A percentile compares a stretch with the other conserved stretches of the same genome.
These are phyloP conservation scores for Takifugu ocellatus DNA, from an alignment of 2,797 vertebrate species.

Conservation along the genomic window DNA sequence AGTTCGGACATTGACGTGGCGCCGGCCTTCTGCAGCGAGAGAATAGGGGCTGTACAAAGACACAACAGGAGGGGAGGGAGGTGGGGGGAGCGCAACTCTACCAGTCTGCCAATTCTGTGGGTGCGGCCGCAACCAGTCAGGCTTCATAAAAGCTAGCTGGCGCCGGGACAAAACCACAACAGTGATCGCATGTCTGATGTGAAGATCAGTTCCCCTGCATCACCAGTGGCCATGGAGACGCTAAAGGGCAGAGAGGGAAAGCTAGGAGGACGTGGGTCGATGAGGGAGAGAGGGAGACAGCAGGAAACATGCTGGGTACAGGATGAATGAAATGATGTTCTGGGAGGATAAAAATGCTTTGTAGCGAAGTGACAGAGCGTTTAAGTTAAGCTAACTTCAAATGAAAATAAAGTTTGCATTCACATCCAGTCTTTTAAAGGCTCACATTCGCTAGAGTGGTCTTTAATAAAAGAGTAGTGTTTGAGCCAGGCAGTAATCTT, in stretches of 20 bases:
- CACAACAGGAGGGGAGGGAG: slow-evolving; percentile 44
- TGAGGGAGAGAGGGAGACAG: background rate
- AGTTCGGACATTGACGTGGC: slow-evolving; percentile 50
- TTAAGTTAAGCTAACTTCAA: too few relatives aligned
- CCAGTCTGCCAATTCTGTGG: slow-evolving; percentile 67
- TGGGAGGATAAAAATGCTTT: too few relatives aligned
- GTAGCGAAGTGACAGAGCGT: too few relatives aligned
- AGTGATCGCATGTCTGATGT: slow-evolving; percentile 49
- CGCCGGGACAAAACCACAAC: slow-evolving; percentile 53
- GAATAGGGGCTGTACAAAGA: slow-evolving; percentile 44
- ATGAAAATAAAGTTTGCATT: too few relatives aligned
- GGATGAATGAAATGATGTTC: background rate
- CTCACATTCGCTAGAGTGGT: too few relatives aligned
- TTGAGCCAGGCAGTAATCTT: background rate
- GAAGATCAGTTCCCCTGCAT: slow-evolving; percentile 16
- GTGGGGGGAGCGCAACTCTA: slow-evolving; percentile 3
- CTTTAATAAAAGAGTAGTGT: too few relatives aligned
- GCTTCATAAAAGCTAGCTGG: slow-evolving; percentile 65
- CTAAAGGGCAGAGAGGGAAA: slow-evolving; percentile 21
- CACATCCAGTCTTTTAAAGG: too few relatives aligned
- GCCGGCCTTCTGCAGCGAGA: slow-evolving; percentile 48
- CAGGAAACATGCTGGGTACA: background rate
- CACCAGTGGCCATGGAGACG: slow-evolving; percentile 26
- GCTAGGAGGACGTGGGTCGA: background rate
- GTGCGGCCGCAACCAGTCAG: slow-evolving; percentile 60